Evolutionary conservation across 2,113 vertebrate species (phyloP).

Genomic region (Garra rufa): DNA sequence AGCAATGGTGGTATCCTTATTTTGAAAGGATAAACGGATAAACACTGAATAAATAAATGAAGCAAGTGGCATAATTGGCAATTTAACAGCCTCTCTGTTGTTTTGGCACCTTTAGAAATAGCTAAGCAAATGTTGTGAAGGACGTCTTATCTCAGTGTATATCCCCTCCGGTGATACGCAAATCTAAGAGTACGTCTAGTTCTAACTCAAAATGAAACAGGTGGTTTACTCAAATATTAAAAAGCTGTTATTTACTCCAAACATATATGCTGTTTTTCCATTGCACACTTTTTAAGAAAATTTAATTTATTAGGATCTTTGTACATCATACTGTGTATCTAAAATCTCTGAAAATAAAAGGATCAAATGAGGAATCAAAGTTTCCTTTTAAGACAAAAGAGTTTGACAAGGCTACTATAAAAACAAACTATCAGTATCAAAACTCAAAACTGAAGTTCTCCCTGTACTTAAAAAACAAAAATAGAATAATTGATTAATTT

Average conservation of each 20-base stretch:
- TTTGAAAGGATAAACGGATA: slow-evolving; percentile 6
- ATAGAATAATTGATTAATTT: not conserved
- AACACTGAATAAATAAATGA: slow-evolving; percentile 26
- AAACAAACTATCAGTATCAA: not conserved
- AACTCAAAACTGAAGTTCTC: too few relatives aligned
- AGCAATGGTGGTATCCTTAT: not conserved
- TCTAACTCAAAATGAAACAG: not conserved
- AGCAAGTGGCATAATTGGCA: not conserved
- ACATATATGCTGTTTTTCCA: not conserved
- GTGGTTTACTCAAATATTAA: not conserved
- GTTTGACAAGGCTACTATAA: not conserved
- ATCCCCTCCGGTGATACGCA: not conserved
- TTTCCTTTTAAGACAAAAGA: not conserved
- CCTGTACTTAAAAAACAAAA: too few relatives aligned
- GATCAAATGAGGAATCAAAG: not conserved
- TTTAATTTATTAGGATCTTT: too few relatives aligned
- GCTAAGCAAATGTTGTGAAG: not conserved
- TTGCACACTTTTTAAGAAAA: too few relatives aligned
- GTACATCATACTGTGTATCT: too few relatives aligned
- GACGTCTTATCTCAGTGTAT: not conserved
- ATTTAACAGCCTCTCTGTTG: slow-evolving; percentile 21
- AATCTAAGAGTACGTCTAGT: not conserved
- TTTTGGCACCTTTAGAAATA: slow-evolving; percentile 12
- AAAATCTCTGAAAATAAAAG: not conserved
- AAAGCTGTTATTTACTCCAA: not conserved